Evolutionary conservation across 2,797 vertebrate genomes (phyloP), one percentile per base, ranked within the genome.

Genomic region (Salmo trutta): DNA sequence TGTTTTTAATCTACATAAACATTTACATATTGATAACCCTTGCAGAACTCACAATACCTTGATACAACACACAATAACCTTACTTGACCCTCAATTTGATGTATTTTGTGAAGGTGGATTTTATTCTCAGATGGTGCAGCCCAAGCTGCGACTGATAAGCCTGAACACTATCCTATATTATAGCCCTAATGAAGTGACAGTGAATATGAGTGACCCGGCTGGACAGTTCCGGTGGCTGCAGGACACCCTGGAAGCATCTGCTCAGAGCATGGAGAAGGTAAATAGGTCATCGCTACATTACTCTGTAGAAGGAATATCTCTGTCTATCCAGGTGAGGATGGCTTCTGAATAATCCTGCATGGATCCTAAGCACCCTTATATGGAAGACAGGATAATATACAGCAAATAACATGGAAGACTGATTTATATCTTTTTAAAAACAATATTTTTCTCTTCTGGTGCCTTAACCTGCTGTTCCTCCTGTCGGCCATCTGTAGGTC

Each of bases 101-200:
- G n/a, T 64, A 3, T 64, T 14, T 33, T 47, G 52, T 76, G 12
- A 83, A 98, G 98, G 97, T 77, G 41, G 41, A 47, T 47, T 47
- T 47, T 47, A 99, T 87, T 96, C 97, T 0, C 97, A 98, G 91
- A 90, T 94, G 73, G 93, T 95, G 5, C 88, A 91, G 80, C 86
- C 91, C 1, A 91, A 89, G 59, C 88, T 99, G 62, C 93, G 97
- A 69, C 91, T 99, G 86, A 89, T 99, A 68, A 98, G 97, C 87
- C 92, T 99, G 75, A 99, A 99, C 91, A 99, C 97, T 2, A 96
- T 97, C 83, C 94, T 99, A 1, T 99, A 99, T 91, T 99, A 99
- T 54, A 84, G 94, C 68, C 97, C 97, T 0, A 91, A 99, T 82
- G 66, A 88, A 1, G 87, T 88, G 83, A 97, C 96, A 0, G 29